Conservation (phyloP, 2,113 vertebrate genomes). For the Chiloscyllium plagiosum region DNA sequence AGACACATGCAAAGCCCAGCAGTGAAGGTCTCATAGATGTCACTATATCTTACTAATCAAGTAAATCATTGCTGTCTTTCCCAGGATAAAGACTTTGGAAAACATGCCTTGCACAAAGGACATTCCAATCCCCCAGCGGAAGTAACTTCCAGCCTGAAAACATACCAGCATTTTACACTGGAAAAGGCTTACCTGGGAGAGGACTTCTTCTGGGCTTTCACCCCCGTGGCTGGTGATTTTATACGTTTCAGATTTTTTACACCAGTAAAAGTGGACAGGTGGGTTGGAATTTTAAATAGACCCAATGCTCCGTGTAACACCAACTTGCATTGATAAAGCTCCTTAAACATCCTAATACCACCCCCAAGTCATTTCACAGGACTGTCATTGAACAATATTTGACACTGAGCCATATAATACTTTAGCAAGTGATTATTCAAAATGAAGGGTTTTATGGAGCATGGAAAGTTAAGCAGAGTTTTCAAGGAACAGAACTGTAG, state of each 20-base stretch:
- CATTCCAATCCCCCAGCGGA: slow-evolving; percentile 91
- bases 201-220: slow-evolving; percentile 99
- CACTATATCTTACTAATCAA: neutral
- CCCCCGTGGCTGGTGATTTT: slow-evolving; percentile 86
- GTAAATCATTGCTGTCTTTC: neutral
- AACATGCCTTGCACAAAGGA: slow-evolving; percentile 85
- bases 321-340: neutral
- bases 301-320: neutral
- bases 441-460: too few species aligned
- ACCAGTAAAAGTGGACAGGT: slow-evolving; percentile 86
- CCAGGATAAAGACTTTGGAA: slow-evolving; percentile 95
- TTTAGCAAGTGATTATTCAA: too few species aligned
- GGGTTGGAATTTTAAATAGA: slow-evolving; percentile 41
- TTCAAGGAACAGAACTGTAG: neutral
- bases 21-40: neutral
- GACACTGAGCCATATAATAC: too few species aligned
- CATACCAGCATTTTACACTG: slow-evolving; percentile 97
- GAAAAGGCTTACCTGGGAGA: slow-evolving; percentile 95
- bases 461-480: neutral
- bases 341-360: neutral
- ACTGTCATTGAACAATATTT: neutral
- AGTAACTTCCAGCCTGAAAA: slow-evolving; percentile 96
- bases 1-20: neutral
- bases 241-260: slow-evolving; percentile 95
- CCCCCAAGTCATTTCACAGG: neutral